Conservation (phyloP, 2,888 invertebrate species). For the Sinodicranocentrus sp. region DNA sequence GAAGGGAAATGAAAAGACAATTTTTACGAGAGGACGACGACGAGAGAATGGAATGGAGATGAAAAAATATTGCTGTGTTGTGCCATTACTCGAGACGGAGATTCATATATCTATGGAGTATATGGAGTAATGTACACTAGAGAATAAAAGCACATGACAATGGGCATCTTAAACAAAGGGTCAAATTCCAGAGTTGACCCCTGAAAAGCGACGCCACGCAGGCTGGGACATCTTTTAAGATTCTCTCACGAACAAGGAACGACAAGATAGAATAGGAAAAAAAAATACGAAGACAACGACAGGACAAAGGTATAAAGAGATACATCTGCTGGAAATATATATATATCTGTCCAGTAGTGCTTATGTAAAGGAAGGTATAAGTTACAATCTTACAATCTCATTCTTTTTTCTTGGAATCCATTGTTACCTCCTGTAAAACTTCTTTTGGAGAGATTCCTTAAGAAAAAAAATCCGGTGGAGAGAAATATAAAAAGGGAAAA, state of each 20-base stretch:
- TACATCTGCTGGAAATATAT: constrained; percentile 47
- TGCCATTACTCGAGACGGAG: constrained; percentile 13
- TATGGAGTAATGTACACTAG: not conserved
- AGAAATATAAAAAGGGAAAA: constrained; percentile 23
- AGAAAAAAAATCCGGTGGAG: constrained; percentile 32
- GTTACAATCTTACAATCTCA: constrained; percentile 53
- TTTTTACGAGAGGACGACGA: constrained; percentile 73
- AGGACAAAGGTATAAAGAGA: constrained; percentile 58
- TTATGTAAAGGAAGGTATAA: constrained; percentile 6
- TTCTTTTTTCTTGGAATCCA: constrained; percentile 61
- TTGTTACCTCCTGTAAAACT: constrained; percentile 43
- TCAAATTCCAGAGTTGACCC: constrained; percentile 76
- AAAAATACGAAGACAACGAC: constrained; percentile 62
- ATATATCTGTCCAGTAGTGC: not conserved
- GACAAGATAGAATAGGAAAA: constrained; percentile 44
- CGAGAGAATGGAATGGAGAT: constrained; percentile 62
- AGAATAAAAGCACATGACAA: constrained; percentile 74
- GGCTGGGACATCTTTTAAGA: constrained; percentile 74
- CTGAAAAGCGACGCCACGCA: constrained; percentile 76
- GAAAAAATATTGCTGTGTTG: constrained; percentile 53
- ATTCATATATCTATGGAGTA: constrained; percentile 16
- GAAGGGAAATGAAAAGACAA: constrained; percentile 70
- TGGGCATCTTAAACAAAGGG: constrained; percentile 76
- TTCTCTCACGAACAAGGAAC: constrained; percentile 69
- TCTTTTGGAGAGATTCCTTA: constrained; percentile 11